phyloP scores from a whole-genome alignment of 2,797 vertebrate genomes.

The Synanceia verrucosa region DNA sequence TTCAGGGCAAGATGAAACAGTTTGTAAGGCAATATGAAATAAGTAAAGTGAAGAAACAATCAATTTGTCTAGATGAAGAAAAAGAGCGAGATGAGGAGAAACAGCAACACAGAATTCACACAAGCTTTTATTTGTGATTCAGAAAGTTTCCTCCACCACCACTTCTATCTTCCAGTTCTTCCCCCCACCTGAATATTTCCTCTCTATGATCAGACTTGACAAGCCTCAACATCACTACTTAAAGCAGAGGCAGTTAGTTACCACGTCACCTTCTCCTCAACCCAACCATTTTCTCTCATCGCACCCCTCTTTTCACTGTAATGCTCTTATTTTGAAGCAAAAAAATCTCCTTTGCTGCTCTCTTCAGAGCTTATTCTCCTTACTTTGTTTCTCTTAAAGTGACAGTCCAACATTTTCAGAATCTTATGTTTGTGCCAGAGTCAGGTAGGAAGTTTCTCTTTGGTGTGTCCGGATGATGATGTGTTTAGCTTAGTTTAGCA shows the following conservation, averaged over 20 bases:
- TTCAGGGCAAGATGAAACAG: not conserved
- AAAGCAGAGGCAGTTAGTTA: no score
- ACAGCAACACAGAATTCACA: no score
- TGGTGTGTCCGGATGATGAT: not conserved
- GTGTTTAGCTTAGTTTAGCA: no score
- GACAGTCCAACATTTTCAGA: not conserved
- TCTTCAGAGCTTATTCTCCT: not conserved
- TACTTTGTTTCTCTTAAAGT: not conserved
- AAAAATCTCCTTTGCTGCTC: not conserved
- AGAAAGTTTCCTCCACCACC: not conserved
- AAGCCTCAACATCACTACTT: not conserved
- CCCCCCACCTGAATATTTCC: not conserved
- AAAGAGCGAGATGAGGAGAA: not conserved
- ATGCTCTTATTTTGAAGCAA: not conserved
- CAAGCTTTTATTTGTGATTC: not conserved
- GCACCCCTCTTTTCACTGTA: not conserved
- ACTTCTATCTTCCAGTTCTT: not conserved
- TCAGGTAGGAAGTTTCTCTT: not conserved
- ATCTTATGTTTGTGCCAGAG: not conserved
- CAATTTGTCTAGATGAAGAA: not conserved
- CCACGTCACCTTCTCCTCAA: not conserved
- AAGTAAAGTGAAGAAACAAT: not conserved
- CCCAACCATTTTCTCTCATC: not conserved
- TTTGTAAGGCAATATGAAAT: not conserved
- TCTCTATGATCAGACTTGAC: not conserved